These are phyloP conservation scores for Axis porcinus DNA, from an alignment of 2,113 vertebrate genomes.

Conservation along the genomic window DNA sequence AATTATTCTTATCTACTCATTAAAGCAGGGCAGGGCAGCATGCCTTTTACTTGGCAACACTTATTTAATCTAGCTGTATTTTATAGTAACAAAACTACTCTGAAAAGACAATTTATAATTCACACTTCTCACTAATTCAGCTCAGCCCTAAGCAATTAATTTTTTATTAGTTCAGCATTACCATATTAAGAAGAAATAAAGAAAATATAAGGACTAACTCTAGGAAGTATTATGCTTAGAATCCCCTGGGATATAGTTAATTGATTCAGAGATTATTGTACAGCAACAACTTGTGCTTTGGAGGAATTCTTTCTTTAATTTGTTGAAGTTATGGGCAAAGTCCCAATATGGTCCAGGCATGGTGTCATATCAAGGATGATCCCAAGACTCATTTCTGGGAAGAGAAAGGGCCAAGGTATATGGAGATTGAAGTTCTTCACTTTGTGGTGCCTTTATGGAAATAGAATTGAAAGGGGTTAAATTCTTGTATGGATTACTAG, in stretches of 20 bases:
- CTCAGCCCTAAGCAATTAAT: conserved; percentile 22
- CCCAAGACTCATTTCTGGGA: not conserved
- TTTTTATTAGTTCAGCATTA: conserved; percentile 22
- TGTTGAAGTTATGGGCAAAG: not conserved
- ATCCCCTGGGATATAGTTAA: not conserved
- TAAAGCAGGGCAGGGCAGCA: not conserved
- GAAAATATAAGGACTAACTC: not conserved
- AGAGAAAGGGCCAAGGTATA: not conserved
- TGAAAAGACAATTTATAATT: conserved; percentile 35
- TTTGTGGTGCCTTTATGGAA: not conserved
- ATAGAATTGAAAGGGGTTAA: not conserved
- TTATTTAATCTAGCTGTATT: conserved; percentile 40
- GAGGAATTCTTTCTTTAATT: not conserved
- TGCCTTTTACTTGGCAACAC: conserved; percentile 25
- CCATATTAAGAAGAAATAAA: conserved; percentile 34
- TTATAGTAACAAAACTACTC: conserved; percentile 32
- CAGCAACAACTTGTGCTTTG: not conserved
- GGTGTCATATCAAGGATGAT: not conserved
- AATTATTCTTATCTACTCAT: conserved; percentile 33
- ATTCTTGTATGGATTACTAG: not conserved
- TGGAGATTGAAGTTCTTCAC: not conserved
- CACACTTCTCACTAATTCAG: not conserved
- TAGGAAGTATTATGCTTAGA: not conserved
- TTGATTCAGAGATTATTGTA: not conserved
- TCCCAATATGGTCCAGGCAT: not conserved